Evolutionary conservation across 1,140 invertebrate genomes (phyloP).

Genomic region (Caerostris extrusa): DNA sequence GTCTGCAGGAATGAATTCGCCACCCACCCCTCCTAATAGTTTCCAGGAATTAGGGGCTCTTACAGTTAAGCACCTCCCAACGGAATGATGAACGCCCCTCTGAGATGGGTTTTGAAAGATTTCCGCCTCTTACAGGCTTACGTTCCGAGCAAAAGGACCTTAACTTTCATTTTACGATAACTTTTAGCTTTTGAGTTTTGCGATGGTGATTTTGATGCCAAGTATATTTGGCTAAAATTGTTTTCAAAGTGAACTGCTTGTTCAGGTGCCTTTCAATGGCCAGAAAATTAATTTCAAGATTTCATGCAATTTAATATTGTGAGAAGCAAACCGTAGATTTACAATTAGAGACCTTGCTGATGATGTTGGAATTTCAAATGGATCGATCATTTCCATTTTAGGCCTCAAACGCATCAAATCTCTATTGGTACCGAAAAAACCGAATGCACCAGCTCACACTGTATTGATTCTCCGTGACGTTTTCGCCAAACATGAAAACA

Average conservation of each 20-base stretch:
- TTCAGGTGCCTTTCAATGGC: too few relatives aligned
- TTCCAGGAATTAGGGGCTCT: slow-evolving; percentile 9
- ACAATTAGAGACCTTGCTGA: too few relatives aligned
- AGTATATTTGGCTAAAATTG: background rate
- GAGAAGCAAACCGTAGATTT: too few relatives aligned
- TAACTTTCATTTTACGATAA: slow-evolving; percentile 3
- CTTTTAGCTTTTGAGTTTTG: background rate
- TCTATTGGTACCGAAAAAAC: too few relatives aligned
- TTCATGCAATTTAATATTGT: too few relatives aligned
- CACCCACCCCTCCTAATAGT: slow-evolving; percentile 14
- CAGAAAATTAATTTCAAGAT: too few relatives aligned
- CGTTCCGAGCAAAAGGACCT: background rate
- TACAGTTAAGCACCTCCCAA: background rate
- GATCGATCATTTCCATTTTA: too few relatives aligned
- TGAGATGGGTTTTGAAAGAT: background rate
- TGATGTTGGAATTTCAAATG: too few relatives aligned
- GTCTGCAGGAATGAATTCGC: background rate
- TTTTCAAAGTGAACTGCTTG: background rate
- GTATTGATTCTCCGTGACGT: too few relatives aligned
- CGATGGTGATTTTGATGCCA: background rate
- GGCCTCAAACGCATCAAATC: too few relatives aligned
- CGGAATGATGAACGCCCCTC: slow-evolving; percentile 31
- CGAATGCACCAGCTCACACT: too few relatives aligned
- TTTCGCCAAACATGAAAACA: too few relatives aligned
- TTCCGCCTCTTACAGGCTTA: background rate